phyloP scores from a whole-genome alignment of 2,888 invertebrate genomes.

The Allacma fusca region DNA sequence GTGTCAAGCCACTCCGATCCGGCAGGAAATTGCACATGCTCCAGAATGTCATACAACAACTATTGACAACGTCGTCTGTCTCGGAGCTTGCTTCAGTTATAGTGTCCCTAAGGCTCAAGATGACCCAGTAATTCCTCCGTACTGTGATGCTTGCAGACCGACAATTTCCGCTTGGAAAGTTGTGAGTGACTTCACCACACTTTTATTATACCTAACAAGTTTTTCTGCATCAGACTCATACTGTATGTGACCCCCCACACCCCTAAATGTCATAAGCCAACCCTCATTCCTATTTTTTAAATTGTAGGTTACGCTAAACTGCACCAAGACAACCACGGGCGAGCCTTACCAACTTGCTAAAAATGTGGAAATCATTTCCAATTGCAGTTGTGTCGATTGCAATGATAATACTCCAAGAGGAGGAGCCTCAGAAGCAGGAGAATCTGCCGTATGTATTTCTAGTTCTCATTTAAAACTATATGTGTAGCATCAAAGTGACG shows the following conservation, averaged over 20 bases:
- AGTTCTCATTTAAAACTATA: too few species aligned
- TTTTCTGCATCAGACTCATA: too few species aligned
- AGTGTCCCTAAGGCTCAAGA: constrained; percentile 74
- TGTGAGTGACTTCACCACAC: constrained; percentile 65
- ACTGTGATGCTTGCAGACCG: constrained; percentile 77
- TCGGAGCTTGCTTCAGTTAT: constrained; percentile 76
- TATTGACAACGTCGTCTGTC: constrained; percentile 76
- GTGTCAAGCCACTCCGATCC: constrained; percentile 75
- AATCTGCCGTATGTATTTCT: constrained; percentile 47
- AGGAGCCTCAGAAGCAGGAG: constrained; percentile 46
- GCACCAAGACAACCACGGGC: constrained; percentile 63
- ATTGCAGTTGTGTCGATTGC: constrained; percentile 73
- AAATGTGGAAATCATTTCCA: constrained; percentile 72
- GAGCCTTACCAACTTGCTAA: constrained; percentile 56
- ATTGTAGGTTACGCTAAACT: constrained; percentile 71
- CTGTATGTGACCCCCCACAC: too few species aligned
- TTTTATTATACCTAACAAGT: too few species aligned
- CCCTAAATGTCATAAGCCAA: too few species aligned
- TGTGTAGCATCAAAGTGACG: too few species aligned
- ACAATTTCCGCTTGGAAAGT: constrained; percentile 73
- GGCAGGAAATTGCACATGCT: constrained; percentile 71
- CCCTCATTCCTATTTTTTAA: too few species aligned
- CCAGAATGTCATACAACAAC: constrained; percentile 73
- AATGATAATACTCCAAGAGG: constrained; percentile 63
- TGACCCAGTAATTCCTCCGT: constrained; percentile 71